These are phyloP conservation scores for Triops cancriformis DNA, from an alignment of 1,140 invertebrate species.

Conservation along the genomic window DNA sequence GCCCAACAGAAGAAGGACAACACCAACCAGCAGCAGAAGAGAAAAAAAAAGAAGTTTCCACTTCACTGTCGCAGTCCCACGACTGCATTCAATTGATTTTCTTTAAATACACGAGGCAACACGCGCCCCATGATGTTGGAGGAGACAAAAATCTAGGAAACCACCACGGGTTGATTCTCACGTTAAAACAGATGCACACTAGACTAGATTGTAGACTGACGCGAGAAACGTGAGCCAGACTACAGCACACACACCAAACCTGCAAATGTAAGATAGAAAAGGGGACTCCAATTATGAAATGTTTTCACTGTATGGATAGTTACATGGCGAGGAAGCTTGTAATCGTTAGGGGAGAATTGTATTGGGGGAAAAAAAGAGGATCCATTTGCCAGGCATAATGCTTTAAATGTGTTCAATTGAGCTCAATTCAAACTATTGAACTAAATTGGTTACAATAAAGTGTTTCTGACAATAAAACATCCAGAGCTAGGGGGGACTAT, in stretches of 20 bases:
- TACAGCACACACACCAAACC: not conserved
- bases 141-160: not conserved
- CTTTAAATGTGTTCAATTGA: too few relatives aligned
- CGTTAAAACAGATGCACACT: not conserved
- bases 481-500: too few relatives aligned
- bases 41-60: not conserved
- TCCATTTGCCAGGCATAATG: too few relatives aligned
- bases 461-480: too few relatives aligned
- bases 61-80: not conserved
- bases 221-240: not conserved
- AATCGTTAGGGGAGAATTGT: too few relatives aligned
- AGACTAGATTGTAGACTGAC: slow-evolving; percentile 11
- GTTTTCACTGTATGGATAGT: not conserved
- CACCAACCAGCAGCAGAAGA: not conserved
- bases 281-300: not conserved
- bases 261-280: not conserved
- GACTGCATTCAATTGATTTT: not conserved
- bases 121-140: not conserved
- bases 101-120: not conserved
- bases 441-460: too few relatives aligned
- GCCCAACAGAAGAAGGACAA: not conserved
- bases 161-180: not conserved
- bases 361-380: too few relatives aligned
- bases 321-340: too few relatives aligned
- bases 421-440: too few relatives aligned